phyloP scores from a whole-genome alignment of 2,113 vertebrate genomes.

The Bubo scandiacus region DNA sequence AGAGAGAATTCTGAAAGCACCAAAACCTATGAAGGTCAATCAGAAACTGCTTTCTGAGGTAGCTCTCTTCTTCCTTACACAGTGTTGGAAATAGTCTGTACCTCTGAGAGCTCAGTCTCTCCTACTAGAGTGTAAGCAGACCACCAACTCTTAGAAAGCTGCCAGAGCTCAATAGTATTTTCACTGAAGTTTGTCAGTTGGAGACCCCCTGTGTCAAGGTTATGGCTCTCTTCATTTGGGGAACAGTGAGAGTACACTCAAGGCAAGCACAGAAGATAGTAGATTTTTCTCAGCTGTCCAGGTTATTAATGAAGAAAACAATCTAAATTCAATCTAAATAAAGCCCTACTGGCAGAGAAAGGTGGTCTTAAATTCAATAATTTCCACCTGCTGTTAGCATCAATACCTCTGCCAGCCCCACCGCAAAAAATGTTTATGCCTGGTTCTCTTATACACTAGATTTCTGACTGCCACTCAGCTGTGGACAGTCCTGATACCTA shows the following conservation, averaged over 20 bases:
- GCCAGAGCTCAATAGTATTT: not conserved
- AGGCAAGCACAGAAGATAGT: not conserved
- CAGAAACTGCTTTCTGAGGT: not conserved
- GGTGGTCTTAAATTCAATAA: not conserved
- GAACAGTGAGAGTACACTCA: not conserved
- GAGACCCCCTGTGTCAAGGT: not conserved
- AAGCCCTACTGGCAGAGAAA: not conserved
- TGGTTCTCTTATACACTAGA: not conserved
- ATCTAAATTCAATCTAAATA: not conserved
- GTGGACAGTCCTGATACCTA: not conserved
- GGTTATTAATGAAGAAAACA: not conserved
- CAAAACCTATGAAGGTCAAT: not conserved
- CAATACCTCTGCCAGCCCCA: not conserved
- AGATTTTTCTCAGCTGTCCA: not conserved
- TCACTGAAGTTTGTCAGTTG: not conserved
- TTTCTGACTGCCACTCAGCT: not conserved
- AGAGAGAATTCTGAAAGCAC: not conserved
- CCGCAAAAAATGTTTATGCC: not conserved
- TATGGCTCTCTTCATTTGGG: not conserved
- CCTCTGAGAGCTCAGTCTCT: not conserved
- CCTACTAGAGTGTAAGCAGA: not conserved
- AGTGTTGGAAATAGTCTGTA: not conserved
- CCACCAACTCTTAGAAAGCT: not conserved
- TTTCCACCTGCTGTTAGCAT: not conserved
- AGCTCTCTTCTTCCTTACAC: not conserved